Percentiles rank a stretch among this genome's conserved stretches.
Conservation (phyloP, 2,888 invertebrate genomes). For the Saturnia pavonia region DNA sequence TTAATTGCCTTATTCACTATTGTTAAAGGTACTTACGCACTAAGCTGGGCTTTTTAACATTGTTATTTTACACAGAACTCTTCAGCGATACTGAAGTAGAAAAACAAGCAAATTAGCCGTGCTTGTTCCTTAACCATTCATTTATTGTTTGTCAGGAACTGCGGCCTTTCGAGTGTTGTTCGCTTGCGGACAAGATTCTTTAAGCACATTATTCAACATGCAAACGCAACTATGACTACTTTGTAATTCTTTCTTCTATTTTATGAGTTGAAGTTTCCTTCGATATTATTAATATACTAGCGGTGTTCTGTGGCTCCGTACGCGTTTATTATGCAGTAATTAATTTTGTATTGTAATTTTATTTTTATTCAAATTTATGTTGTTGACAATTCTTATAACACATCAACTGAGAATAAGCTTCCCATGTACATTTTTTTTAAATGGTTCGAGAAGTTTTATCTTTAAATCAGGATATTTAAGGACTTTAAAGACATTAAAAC, state of each 20-base stretch:
- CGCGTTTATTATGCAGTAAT: not conserved
- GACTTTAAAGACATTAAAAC: too few relatives aligned
- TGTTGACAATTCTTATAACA: too few relatives aligned
- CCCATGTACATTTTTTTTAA: too few relatives aligned
- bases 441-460: too few relatives aligned
- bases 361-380: too few relatives aligned
- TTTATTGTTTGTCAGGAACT: slow-evolving; percentile 56
- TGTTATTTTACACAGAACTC: slow-evolving; percentile 68
- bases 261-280: not conserved
- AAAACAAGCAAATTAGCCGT: slow-evolving; percentile 73
- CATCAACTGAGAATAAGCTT: too few relatives aligned
- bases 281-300: too few relatives aligned
- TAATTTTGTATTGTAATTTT: too few relatives aligned
- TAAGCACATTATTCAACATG: slow-evolving; percentile 32
- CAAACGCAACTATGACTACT: slow-evolving; percentile 22
- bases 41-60: slow-evolving; percentile 65
- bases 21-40: slow-evolving; percentile 62
- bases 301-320: too few relatives aligned
- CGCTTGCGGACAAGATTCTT: slow-evolving; percentile 38
- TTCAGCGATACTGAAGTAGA: slow-evolving; percentile 35
- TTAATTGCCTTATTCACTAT: slow-evolving; percentile 74
- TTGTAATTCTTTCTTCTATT: not conserved
- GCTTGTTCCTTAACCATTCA: slow-evolving; percentile 62
- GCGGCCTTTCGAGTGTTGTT: slow-evolving; percentile 51
- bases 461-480: too few relatives aligned